Evolutionary conservation across 2,113 vertebrate species (phyloP).

Genomic region (Cercopithecus mona): DNA sequence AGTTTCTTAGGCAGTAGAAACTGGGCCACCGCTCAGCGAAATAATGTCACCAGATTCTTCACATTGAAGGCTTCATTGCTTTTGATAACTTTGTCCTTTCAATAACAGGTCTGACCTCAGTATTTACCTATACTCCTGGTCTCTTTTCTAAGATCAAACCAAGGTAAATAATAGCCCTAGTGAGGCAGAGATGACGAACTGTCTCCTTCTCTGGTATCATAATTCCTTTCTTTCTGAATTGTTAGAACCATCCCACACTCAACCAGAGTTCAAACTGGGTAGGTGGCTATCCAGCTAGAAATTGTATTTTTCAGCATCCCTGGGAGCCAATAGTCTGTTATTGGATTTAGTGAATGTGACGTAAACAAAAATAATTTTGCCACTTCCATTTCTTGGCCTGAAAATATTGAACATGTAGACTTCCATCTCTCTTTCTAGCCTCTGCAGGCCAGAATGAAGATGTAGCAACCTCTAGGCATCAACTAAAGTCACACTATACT

Average conservation of each 20-base stretch:
- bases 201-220: accelerated
- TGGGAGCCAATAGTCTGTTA: not conserved
- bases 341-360: not conserved
- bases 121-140: not conserved
- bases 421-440: not conserved
- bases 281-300: not conserved
- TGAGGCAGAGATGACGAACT: not conserved
- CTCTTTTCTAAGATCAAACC: not conserved
- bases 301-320: not conserved
- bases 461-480: not conserved
- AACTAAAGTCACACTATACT: not conserved
- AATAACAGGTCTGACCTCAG: not conserved
- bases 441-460: not conserved
- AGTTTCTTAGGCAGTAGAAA: not conserved
- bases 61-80: not conserved
- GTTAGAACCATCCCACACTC: not conserved
- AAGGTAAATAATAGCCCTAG: not conserved
- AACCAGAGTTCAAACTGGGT: not conserved
- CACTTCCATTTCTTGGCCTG: not conserved
- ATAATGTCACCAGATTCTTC: constrained; percentile 12
- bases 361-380: not conserved
- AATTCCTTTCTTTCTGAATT: not conserved
- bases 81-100: not conserved
- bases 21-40: not conserved
- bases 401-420: not conserved